Evolutionary conservation across 2,113 vertebrate genomes (phyloP), one percentile per base, ranked within the genome.

Genomic region (Rhinogobius similis): DNA sequence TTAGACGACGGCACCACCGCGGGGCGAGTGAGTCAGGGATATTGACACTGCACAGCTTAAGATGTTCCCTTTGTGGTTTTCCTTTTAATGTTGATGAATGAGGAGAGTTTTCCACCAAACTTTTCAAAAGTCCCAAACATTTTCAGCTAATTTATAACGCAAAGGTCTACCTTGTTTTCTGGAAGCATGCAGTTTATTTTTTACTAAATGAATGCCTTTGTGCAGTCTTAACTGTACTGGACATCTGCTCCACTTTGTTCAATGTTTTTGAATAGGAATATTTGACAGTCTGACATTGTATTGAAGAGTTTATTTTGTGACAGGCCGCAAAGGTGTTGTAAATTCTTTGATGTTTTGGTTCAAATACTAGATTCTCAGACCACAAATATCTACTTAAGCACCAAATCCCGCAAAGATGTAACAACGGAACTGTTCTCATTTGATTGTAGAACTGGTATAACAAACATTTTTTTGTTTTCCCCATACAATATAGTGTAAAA

Each of bases 11-110:
- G 63, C 52, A 36, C 74, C 39, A 20, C 78, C 1, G 3, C 75
- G 53, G 76, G 74, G 67, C 43, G 59, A 18, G 65, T 68, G 62
- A 56, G 41, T 68, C 50, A 26, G 46, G 53, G 23, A 65, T 72
- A 55, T 77, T 66, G 71, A 76, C 44, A 43, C 41, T 62, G 71
- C 41, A 29, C 75, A 62, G n/a, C 41, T 44, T 26, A 41, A 71
- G 26, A 58, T 58, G 55, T 58, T 20, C 55, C 55, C 55, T 58
- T 58, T 27, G 55, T 29, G 55, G 55, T 27, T 58, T 29, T 6
- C 26, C 55, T 58, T 55, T 58, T 58, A 58, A 58, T 58, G 55
- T 58, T 58, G 55, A 58, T 58, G 55, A 36, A 61, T 38, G 58
- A 61, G 58, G 55, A 56, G 24, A 27, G 12, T 27, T n/a, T 32